Evolutionary conservation across 2,797 vertebrate species (phyloP).

Genomic region (Australoheros facetus): DNA sequence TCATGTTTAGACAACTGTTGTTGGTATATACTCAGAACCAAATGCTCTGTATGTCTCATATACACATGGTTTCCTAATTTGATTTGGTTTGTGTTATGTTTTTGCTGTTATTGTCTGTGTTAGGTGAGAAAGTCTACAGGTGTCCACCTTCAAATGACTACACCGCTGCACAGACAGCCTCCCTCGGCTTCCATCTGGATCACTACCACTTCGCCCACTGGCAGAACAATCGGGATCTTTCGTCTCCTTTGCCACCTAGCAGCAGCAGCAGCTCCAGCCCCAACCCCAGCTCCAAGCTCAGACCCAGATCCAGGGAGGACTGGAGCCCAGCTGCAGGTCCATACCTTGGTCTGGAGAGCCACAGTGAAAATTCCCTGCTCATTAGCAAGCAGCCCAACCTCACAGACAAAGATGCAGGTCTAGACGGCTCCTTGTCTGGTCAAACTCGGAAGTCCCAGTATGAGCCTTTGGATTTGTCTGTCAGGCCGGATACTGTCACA

Average conservation of each 20-base stretch:
- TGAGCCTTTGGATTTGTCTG: slow-evolving; percentile 91
- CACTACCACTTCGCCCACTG: slow-evolving; percentile 87
- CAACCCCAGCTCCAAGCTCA: slow-evolving; percentile 62
- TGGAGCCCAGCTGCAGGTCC: slow-evolving; percentile 80
- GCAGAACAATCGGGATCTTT: slow-evolving; percentile 84
- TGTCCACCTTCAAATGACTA: slow-evolving; percentile 90
- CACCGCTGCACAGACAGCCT: slow-evolving; percentile 86
- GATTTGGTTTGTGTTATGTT: slow-evolving; percentile 50
- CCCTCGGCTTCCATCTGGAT: slow-evolving; percentile 91
- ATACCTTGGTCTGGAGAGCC: slow-evolving; percentile 83
- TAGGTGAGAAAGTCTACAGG: slow-evolving; percentile 95
- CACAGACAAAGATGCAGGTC: slow-evolving; percentile 75
- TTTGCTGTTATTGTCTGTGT: slow-evolving; percentile 60
- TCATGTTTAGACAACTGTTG: slow-evolving; percentile 95
- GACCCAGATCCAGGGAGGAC: slow-evolving; percentile 82
- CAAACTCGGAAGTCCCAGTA: slow-evolving; percentile 89
- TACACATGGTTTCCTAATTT: slow-evolving; percentile 48
- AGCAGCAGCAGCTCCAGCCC: slow-evolving; percentile 72
- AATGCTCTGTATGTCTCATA: slow-evolving; percentile 57
- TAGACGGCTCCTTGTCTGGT: slow-evolving; percentile 58
- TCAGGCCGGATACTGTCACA: slow-evolving; percentile 82
- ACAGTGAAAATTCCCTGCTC: slow-evolving; percentile 65
- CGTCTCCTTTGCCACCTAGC: slow-evolving; percentile 77
- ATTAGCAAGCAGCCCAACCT: slow-evolving; percentile 61
- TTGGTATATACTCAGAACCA: slow-evolving; percentile 66